phyloP scores from a whole-genome alignment of 1,140 invertebrate species.

The Caenorhabditis inopinata region DNA sequence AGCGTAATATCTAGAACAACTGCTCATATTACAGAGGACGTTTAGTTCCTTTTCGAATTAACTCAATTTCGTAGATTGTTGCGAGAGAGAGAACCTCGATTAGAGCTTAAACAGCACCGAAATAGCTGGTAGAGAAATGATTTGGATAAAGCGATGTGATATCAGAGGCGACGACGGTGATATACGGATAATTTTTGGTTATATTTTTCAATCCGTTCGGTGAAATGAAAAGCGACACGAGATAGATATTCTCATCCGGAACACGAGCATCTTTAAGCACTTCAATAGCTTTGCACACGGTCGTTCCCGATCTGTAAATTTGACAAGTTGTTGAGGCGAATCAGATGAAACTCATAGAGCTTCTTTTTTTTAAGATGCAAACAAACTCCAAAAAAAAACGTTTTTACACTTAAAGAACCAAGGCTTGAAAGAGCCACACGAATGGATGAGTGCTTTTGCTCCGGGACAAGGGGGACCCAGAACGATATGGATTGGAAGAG shows the following conservation, averaged over 20 bases:
- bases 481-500: no score
- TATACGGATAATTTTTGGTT: constrained; percentile 39
- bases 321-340: neutral
- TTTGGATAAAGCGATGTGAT: neutral
- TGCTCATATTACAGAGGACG: no score
- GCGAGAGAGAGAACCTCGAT: no score
- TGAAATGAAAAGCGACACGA: constrained; percentile 54
- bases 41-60: no score
- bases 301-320: constrained; percentile 52
- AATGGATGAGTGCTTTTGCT: no score
- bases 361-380: neutral
- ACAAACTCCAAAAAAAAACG: neutral
- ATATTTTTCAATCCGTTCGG: constrained; percentile 47
- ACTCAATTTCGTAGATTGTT: no score
- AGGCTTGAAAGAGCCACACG: no score
- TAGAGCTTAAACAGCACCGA: constrained; percentile 6
- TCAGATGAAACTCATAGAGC: no score
- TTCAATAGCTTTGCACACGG: constrained; percentile 55
- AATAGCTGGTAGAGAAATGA: constrained; percentile 18
- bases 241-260: constrained; percentile 54
- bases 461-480: no score
- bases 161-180: constrained; percentile 40
- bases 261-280: constrained; percentile 52
- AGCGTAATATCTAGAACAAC: no score
- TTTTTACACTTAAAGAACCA: no score